A percentile compares a stretch with the other conserved stretches of the same genome.
These are phyloP conservation scores for Falco peregrinus DNA, from an alignment of 2,797 vertebrate species.

Conservation along the genomic window DNA sequence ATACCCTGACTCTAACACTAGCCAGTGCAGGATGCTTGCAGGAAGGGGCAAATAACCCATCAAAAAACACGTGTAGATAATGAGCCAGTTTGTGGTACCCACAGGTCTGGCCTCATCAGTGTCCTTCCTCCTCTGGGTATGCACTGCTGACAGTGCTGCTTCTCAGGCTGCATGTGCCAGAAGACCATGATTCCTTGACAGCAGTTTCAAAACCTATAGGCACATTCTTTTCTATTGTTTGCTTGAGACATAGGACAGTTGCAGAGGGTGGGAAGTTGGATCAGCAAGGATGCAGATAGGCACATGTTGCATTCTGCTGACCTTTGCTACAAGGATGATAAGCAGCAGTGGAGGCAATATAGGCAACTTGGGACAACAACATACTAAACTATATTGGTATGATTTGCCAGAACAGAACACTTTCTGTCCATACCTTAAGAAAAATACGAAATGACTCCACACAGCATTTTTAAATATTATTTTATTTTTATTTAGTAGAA, in stretches of 20 bases:
- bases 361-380: neutral
- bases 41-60: neutral
- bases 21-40: neutral
- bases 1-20: neutral
- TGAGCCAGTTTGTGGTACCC: too few relatives aligned
- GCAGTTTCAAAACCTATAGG: neutral
- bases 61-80: neutral
- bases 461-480: neutral
- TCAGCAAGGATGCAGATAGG: neutral
- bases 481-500: neutral
- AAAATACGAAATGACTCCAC: neutral
- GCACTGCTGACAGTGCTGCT: neutral
- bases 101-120: neutral
- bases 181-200: neutral
- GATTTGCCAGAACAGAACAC: neutral
- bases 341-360: neutral
- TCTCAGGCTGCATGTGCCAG: fast-evolving
- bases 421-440: neutral
- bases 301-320: neutral
- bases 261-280: neutral
- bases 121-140: neutral
- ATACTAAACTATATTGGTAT: neutral
- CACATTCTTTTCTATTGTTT: neutral
- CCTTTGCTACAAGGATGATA: neutral
- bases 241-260: neutral